These are phyloP conservation scores for Cybosia mesomella DNA, from an alignment of 2,888 invertebrate species.

Conservation along the genomic window DNA sequence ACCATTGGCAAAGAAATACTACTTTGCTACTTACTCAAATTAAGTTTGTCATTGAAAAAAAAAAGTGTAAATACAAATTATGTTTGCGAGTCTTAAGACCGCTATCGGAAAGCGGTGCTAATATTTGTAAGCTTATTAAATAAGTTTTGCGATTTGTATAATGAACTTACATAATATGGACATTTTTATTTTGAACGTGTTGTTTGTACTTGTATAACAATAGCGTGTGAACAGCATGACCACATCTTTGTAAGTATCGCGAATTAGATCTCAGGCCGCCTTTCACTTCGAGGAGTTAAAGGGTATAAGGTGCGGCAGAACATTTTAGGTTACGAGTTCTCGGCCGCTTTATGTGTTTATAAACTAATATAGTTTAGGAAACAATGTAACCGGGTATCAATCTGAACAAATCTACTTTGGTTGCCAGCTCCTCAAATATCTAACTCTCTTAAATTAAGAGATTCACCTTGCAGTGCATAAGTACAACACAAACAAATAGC, in stretches of 20 bases:
- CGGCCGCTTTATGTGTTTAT: conserved; percentile 43
- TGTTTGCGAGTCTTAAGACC: background rate
- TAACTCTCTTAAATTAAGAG: background rate
- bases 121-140: conserved; percentile 6
- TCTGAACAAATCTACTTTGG: background rate
- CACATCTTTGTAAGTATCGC: conserved; percentile 67
- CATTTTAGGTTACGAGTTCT: conserved; percentile 70
- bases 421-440: background rate
- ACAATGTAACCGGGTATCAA: background rate
- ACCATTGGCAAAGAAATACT: conserved; percentile 42
- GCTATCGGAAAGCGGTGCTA: background rate
- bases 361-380: conserved; percentile 4
- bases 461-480: background rate
- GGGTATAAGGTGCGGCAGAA: conserved; percentile 70
- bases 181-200: conserved; percentile 62
- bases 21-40: conserved; percentile 33
- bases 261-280: conserved; percentile 73
- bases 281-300: conserved; percentile 79
- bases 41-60: conserved; percentile 15
- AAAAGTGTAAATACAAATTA: background rate
- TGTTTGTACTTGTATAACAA: conserved; percentile 66
- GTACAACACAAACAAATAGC: conserved; percentile 14
- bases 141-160: conserved; percentile 53
- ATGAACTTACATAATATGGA: conserved; percentile 65
- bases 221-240: conserved; percentile 73